Conservation (phyloP, 2,888 invertebrate genomes). For the Mayetiola destructor region DNA sequence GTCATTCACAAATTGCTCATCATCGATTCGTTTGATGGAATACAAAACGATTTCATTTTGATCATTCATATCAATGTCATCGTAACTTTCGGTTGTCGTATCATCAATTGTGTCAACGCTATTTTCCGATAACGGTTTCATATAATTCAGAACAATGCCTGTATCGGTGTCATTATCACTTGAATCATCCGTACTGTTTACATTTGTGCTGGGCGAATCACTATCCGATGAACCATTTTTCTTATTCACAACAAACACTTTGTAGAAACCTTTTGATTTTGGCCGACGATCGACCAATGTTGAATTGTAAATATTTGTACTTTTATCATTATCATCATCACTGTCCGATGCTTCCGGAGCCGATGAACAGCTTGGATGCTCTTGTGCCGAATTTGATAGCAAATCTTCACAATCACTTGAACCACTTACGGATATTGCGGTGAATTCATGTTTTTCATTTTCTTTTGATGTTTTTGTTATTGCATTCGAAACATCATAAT, state of each 20-base stretch:
- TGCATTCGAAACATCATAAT: constrained; percentile 28
- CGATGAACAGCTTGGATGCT: constrained; percentile 30
- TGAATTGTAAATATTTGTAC: no score
- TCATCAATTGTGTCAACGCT: constrained; percentile 13
- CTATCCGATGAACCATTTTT: constrained; percentile 42
- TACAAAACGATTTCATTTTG: constrained; percentile 20
- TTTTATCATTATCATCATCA: constrained; percentile 32
- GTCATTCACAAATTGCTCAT: constrained; percentile 12
- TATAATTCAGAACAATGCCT: constrained; percentile 35
- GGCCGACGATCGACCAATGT: constrained; percentile 40
- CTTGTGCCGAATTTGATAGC: constrained; percentile 35
- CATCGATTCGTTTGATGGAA: constrained; percentile 13
- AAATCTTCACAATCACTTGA: constrained; percentile 25
- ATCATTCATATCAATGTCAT: constrained; percentile 17
- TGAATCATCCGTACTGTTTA: constrained; percentile 40
- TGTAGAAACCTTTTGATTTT: constrained; percentile 42
- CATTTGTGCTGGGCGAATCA: constrained; percentile 42
- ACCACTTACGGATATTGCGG: constrained; percentile 28
- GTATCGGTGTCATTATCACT: constrained; percentile 48
- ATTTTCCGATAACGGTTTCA: constrained; percentile 24
- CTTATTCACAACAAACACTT: constrained; percentile 54
- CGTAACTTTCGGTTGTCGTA: constrained; percentile 2
- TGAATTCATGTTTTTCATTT: constrained; percentile 25
- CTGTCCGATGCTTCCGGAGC: constrained; percentile 34
- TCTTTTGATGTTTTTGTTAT: constrained; percentile 16